Evolutionary conservation across 30 jellyfish, hydroid and myxozoan genomes (phyloP), one percentile per base, ranked within the genome.

Genomic region (Cassiopea xamachana): DNA sequence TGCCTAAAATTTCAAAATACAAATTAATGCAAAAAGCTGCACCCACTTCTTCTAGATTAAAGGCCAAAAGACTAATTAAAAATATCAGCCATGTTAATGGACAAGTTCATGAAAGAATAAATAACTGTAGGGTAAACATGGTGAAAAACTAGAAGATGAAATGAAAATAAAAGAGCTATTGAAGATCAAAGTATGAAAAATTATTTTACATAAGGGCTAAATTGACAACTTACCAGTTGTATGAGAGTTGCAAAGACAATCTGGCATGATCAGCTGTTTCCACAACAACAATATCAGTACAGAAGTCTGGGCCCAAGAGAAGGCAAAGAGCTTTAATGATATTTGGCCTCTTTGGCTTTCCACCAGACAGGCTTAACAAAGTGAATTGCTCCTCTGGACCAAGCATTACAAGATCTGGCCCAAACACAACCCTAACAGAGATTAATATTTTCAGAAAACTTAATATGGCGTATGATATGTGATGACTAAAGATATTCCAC

Each of bases 211-310:
- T 27, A 27, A 27, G 39, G 39, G 44, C n/a, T 81, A 5, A 18
- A 43, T 64, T 7, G 43, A 4, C 74, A 64, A 9, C 97, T 86
- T 83, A 95, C 99, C 99, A 95, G 91, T 95, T 95, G 85, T 95
- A 95, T 12, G 99, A 95, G 75, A 95, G 87, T 87, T 95, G 98
- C 69, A 95, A 92, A 0, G 99, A 95, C 75, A 95, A 89, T 73
- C 99, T 72, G 1, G 99, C 99, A 60, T 95, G 99, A 82, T 95
- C 99, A 60, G 99, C 99, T 18, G 99, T 95, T 75, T 95, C 99
- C 18, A 95, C 99, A 18, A 91, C 97, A n/a, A 95, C 98, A 60
- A 95, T 95, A 73, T 95, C 99, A 14, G 99, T 95, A 81, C 98
- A 90, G 82, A 95, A 95, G 89, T 95, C 99, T 60, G 99, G 99